A percentile compares a stretch with the other conserved stretches of the same genome.
Evolutionary conservation across 2,113 vertebrate species (phyloP).

Genomic region (Brachypteracias leptosomus): DNA sequence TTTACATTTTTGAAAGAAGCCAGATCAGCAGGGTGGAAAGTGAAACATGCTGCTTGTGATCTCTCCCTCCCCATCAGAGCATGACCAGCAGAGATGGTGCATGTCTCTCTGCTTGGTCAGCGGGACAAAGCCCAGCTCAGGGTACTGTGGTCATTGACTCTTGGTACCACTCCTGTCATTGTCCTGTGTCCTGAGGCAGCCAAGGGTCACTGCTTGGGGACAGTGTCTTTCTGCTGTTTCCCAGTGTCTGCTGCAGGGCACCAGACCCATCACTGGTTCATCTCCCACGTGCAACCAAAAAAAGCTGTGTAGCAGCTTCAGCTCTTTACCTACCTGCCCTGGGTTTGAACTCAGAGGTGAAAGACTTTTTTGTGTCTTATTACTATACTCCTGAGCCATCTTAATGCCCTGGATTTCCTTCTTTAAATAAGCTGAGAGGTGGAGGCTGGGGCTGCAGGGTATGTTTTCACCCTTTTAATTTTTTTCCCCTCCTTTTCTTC

Average conservation of each 20-base stretch:
- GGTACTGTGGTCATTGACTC: not conserved
- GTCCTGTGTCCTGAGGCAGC: not conserved
- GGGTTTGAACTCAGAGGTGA: constrained; percentile 12
- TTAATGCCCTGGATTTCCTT: not conserved
- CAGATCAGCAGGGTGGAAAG: not conserved
- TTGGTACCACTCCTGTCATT: fast-evolving
- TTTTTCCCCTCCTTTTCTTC: not conserved
- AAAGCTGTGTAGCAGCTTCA: not conserved
- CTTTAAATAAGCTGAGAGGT: not conserved
- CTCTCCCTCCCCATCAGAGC: not conserved
- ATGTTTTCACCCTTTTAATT: not conserved
- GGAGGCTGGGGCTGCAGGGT: not conserved
- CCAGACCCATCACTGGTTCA: not conserved
- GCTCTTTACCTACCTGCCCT: not conserved
- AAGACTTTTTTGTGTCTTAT: not conserved
- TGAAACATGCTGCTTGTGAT: not conserved
- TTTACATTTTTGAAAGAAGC: not conserved
- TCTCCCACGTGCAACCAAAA: not conserved
- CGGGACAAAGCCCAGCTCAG: not conserved
- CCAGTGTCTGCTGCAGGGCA: not conserved
- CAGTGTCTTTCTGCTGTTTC: not conserved
- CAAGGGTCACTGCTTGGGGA: fast-evolving
- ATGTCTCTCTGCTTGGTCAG: not conserved
- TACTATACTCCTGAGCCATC: not conserved
- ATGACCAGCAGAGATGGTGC: not conserved